phyloP scores from a whole-genome alignment of 2,888 invertebrate species.

The Zeuzera pyrina region DNA sequence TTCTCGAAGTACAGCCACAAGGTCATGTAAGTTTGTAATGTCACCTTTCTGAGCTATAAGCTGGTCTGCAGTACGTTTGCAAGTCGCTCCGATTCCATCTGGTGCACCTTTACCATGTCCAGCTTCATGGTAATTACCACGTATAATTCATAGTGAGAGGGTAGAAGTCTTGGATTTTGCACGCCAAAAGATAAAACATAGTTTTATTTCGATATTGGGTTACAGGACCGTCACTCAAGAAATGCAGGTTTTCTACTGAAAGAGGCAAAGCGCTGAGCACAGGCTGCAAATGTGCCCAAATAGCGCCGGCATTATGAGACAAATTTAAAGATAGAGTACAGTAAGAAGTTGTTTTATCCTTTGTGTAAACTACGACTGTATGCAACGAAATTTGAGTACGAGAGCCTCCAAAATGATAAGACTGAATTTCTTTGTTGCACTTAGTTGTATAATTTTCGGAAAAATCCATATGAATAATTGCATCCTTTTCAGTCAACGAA shows the following conservation, averaged over 20 bases:
- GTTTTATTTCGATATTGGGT: conserved; percentile 8
- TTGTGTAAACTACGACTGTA: conserved; percentile 28
- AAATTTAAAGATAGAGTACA: conserved; percentile 27
- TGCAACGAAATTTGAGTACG: conserved; percentile 30
- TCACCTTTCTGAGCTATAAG: conserved; percentile 9
- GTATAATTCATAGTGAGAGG: not conserved
- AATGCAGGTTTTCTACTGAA: conserved; percentile 6
- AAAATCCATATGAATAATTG: conserved; percentile 22
- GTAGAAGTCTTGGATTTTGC: not conserved
- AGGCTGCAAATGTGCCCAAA: conserved; percentile 38
- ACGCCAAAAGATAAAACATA: conserved; percentile 14
- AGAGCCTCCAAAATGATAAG: conserved; percentile 32
- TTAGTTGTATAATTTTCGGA: conserved; percentile 28
- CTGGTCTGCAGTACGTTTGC: conserved; percentile 24
- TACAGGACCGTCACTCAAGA: conserved; percentile 8
- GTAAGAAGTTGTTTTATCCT: conserved; percentile 14
- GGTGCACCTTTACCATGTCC: conserved; percentile 29
- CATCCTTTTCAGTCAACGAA: conserved; percentile 5
- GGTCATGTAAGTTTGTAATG: not conserved
- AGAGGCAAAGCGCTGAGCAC: conserved; percentile 10
- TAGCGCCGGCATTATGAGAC: conserved; percentile 31
- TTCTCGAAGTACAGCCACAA: not conserved
- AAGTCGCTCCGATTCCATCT: conserved; percentile 24
- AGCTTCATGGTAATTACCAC: conserved; percentile 16
- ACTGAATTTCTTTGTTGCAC: conserved; percentile 25